Base-by-base conservation (phyloP, 2,888 invertebrate species). In the Pollenia amentaria region DNA sequence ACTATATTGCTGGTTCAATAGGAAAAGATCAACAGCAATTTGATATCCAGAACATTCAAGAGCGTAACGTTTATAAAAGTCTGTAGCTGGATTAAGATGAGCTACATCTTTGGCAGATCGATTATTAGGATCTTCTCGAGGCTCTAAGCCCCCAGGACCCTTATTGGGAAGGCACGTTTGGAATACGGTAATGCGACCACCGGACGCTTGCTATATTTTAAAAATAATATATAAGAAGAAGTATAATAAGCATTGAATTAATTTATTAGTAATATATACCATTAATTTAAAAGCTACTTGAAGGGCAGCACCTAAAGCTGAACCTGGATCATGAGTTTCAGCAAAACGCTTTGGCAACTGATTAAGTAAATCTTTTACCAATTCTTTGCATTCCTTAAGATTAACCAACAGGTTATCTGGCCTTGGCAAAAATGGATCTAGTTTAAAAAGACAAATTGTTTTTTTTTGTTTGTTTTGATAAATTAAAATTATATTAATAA, bases 41-140 rank as follows among this genome's bases (percentile, higher is more conserved):
- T 99, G 99, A 90, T 98, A 98, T 0, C 97, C 98, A 89, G 98
- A 98, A 93, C 99, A 99, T 93, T 99, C 99, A 69, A 99, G 93
- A 0, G 99, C 98, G 46, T 98, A 94, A 65, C 98, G 96, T 94
- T 99, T 99, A 94, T 98, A 98, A 94, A 99, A 99, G 93, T 99
- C 99, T 1, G 98, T 99, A 3, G 98, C 98, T 0, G 99, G 99
- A 93, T 97, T 98, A 88, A 99, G 94, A 92, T 98, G 97, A 0
- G 96, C 95, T 51, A 97, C 96, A 88, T 98, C 98, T 92, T 97
- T 96, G 9, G 96, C 95, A 2, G 96, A 95, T 62, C 98, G 95
- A 88, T 97, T 96, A 91, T 97, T 97, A 0, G 98, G 97, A 93
- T 99, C 97, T 94, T 99, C 99, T 89, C 96, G 95, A 11, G 96